These are phyloP conservation scores for Cephalopterus ornatus DNA, from an alignment of 2,113 vertebrate species.

Conservation along the genomic window DNA sequence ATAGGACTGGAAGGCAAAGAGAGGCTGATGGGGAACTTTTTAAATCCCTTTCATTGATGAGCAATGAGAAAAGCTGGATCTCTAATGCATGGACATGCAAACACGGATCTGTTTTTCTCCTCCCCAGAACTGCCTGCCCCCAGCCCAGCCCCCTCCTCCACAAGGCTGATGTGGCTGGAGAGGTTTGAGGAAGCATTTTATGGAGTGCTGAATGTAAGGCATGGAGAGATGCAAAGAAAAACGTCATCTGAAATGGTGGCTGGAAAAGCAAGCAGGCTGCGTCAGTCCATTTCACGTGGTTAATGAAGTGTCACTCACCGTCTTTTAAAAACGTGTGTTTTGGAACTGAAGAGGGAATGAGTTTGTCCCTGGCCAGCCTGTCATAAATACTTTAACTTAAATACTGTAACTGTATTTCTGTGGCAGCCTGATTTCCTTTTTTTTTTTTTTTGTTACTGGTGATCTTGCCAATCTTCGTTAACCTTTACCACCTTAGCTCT, in stretches of 20 bases:
- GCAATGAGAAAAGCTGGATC: neutral
- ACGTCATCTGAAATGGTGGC: neutral
- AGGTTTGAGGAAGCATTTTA: neutral
- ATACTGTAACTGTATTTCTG: neutral
- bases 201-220: neutral
- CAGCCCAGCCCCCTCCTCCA: neutral
- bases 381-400: neutral
- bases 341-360: neutral
- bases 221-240: neutral
- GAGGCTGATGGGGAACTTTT: neutral
- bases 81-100: neutral
- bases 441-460: neutral
- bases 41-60: neutral
- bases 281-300: neutral
- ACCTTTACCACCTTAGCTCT: neutral
- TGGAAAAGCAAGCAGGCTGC: neutral
- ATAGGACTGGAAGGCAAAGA: neutral
- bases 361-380: neutral
- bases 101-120: neutral
- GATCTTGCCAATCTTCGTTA: neutral
- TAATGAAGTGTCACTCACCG: slow-evolving; percentile 41
- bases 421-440: neutral
- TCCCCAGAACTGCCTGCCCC: neutral
- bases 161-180: neutral
- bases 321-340: neutral